phyloP scores from a whole-genome alignment of 37 sponge, comb jelly and placozoan genomes.

The Agelas oroides region DNA sequence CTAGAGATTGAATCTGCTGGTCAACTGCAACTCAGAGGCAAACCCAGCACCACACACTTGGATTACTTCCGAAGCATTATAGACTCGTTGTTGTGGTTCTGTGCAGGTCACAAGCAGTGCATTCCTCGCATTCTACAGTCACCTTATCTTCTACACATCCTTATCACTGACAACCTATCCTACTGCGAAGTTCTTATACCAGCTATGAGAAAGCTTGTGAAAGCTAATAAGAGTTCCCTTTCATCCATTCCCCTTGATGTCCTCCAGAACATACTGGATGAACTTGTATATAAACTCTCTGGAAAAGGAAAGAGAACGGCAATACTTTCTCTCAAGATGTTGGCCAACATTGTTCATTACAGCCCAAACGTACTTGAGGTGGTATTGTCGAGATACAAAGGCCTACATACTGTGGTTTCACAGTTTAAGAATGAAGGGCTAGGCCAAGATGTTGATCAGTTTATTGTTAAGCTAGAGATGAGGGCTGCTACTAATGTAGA shows the following conservation, averaged over 20 bases:
- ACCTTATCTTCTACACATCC: slow-evolving; percentile 70
- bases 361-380: neutral
- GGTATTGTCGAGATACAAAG: slow-evolving; percentile 27
- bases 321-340: slow-evolving; percentile 23
- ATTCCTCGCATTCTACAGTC: slow-evolving; percentile 50
- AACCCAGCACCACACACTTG: neutral
- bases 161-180: slow-evolving; percentile 39
- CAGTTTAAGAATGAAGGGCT: slow-evolving; percentile 12
- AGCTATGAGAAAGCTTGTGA: slow-evolving; percentile 19
- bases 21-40: neutral
- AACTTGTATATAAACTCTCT: slow-evolving; percentile 57
- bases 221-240: neutral
- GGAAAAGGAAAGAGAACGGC: slow-evolving; percentile 12
- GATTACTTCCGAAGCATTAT: slow-evolving; percentile 23
- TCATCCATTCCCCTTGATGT: slow-evolving; percentile 11
- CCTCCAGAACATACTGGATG: slow-evolving; percentile 47
- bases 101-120: slow-evolving; percentile 39
- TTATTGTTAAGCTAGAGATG: neutral
- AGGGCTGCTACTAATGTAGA: neutral
- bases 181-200: slow-evolving; percentile 20
- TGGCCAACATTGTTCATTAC: slow-evolving; percentile 4
- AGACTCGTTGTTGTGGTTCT: slow-evolving; percentile 41
- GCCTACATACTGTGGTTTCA: slow-evolving; percentile 14
- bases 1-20: neutral
- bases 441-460: neutral